Percentiles rank a stretch among this genome's conserved stretches.
These are phyloP conservation scores for Lagorchestes hirsutus DNA, from an alignment of 2,797 vertebrate genomes.

Conservation along the genomic window DNA sequence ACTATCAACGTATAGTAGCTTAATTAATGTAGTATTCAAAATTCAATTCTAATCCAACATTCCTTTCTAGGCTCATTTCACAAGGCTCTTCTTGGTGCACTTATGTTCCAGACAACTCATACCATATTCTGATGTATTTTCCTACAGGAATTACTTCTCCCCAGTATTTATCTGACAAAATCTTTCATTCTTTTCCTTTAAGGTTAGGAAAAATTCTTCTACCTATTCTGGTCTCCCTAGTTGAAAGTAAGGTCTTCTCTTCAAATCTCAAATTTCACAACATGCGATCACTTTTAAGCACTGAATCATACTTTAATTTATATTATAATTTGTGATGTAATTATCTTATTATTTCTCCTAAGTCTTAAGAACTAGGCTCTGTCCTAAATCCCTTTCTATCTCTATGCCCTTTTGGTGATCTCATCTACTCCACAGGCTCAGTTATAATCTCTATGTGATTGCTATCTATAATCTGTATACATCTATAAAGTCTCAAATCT, in stretches of 20 bases:
- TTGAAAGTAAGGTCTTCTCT: neutral
- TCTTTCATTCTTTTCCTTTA: neutral
- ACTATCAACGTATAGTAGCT: neutral
- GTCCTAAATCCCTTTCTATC: neutral
- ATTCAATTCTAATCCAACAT: neutral
- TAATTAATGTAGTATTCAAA: neutral
- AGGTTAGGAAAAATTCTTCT: neutral
- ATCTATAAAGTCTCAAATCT: neutral
- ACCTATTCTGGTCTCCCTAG: neutral
- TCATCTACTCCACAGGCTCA: neutral
- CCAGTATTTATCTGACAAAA: neutral
- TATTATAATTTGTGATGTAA: neutral
- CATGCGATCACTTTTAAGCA: neutral
- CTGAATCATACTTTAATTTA: neutral
- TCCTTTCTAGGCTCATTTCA: neutral
- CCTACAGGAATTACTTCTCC: neutral
- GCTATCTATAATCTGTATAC: neutral
- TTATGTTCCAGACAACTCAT: neutral
- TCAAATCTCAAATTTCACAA: neutral
- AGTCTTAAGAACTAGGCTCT: neutral
- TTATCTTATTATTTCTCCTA: neutral
- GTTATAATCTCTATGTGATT: neutral
- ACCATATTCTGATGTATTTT: neutral
- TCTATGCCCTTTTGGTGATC: neutral
- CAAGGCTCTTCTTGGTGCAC: neutral